Evolutionary conservation across 2,797 vertebrate genomes (phyloP).

Genomic region (Cyclura pinguis): DNA sequence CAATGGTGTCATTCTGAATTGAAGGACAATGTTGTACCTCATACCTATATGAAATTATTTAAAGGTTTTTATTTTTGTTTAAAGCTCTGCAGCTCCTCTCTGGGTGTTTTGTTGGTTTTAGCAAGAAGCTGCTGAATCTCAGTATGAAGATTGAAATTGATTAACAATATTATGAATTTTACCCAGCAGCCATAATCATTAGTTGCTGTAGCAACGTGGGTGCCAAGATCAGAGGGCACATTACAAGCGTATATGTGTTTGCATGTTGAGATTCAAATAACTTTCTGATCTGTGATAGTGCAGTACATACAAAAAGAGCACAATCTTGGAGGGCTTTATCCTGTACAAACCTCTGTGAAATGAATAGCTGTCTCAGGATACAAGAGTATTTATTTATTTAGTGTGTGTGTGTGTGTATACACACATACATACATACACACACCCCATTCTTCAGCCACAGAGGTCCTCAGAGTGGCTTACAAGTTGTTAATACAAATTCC

Average conservation of each 20-base stretch:
- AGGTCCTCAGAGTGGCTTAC: too few species aligned
- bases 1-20: slow-evolving; percentile 4
- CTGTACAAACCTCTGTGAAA: neutral
- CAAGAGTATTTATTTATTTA: too few species aligned
- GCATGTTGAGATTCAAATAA: slow-evolving; percentile 57
- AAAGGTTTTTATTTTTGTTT: neutral
- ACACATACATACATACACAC: too few species aligned
- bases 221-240: slow-evolving; percentile 68
- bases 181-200: slow-evolving; percentile 65
- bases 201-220: slow-evolving; percentile 74
- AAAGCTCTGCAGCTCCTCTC: slow-evolving; percentile 12
- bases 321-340: neutral
- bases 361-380: neutral
- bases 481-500: too few species aligned
- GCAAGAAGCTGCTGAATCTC: slow-evolving; percentile 15
- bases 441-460: too few species aligned
- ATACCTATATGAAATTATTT: neutral
- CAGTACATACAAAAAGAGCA: slow-evolving; percentile 25
- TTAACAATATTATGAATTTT: slow-evolving; percentile 76
- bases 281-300: slow-evolving; percentile 30
- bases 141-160: slow-evolving; percentile 65
- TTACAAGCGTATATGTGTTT: neutral
- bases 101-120: neutral
- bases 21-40: neutral
- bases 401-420: too few species aligned